These are phyloP conservation scores for Anthonomus grandis DNA, from an alignment of 1,140 invertebrate species.

Conservation along the genomic window DNA sequence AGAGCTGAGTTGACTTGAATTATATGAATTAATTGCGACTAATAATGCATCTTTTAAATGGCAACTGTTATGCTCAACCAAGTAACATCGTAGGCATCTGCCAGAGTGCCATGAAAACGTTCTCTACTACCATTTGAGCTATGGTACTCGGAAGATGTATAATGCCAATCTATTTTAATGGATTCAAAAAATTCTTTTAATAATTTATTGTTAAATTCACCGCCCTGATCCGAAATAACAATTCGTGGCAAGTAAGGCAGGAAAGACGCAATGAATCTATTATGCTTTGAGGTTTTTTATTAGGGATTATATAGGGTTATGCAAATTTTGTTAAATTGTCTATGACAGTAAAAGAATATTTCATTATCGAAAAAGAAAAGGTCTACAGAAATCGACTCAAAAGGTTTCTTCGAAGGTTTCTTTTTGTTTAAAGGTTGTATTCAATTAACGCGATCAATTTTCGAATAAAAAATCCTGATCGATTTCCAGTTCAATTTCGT, in stretches of 20 bases:
- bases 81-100: background rate
- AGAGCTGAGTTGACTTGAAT: conserved; percentile 8
- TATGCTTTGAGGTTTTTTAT: conserved; percentile 2
- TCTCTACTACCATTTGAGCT: too few species aligned
- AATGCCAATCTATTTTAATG: too few species aligned
- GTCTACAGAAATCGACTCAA: too few species aligned
- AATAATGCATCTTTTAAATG: conserved; percentile 10
- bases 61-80: conserved; percentile 6
- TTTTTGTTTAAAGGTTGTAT: too few species aligned
- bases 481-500: too few species aligned
- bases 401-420: too few species aligned
- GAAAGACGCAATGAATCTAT: background rate
- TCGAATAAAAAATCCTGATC: too few species aligned
- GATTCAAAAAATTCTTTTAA: conserved; percentile 1
- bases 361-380: conserved; percentile 8
- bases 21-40: too few species aligned
- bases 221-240: conserved; percentile 1
- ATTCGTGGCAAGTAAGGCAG: background rate
- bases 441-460: too few species aligned
- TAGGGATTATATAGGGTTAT: background rate
- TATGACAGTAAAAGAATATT: conserved; percentile 1
- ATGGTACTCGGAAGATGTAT: too few species aligned
- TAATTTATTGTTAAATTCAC: too few species aligned
- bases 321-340: too few species aligned
- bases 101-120: background rate